Percentiles rank a stretch among this genome's conserved stretches.
These are phyloP conservation scores for Oxycera nigricornis DNA, from an alignment of 2,888 invertebrate genomes.

Conservation along the genomic window DNA sequence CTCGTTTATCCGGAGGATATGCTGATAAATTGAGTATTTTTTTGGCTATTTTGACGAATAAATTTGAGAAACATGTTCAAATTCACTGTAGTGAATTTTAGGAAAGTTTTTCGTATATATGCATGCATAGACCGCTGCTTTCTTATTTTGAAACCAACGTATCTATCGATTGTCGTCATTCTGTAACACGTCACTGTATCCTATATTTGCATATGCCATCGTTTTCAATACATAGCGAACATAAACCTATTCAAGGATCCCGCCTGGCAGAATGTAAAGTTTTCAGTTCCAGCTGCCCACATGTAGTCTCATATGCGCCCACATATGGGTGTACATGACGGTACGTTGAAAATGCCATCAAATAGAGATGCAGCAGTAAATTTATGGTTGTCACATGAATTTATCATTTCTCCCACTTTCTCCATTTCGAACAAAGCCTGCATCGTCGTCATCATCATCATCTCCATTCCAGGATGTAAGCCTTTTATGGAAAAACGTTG, in stretches of 20 bases:
- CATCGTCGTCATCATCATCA: not conserved
- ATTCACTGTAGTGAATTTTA: too few relatives aligned
- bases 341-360: too few relatives aligned
- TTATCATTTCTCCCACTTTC: not conserved
- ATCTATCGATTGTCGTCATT: too few relatives aligned
- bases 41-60: too few relatives aligned
- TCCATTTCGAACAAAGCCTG: not conserved
- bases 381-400: constrained; percentile 16
- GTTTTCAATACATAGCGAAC: not conserved
- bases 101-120: too few relatives aligned
- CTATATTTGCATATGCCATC: too few relatives aligned
- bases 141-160: too few relatives aligned
- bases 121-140: too few relatives aligned
- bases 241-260: not conserved
- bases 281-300: not conserved
- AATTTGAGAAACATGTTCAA: too few relatives aligned
- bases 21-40: too few relatives aligned
- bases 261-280: not conserved
- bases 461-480: not conserved
- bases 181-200: too few relatives aligned
- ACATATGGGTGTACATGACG: not conserved
- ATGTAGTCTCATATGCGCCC: not conserved
- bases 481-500: not conserved
- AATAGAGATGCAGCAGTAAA: not conserved
- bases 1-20: too few relatives aligned